A percentile compares a stretch with the other conserved stretches of the same genome.
Conservation (phyloP, 1,140 invertebrate genomes). For the Drosophila nigromelanica region DNA sequence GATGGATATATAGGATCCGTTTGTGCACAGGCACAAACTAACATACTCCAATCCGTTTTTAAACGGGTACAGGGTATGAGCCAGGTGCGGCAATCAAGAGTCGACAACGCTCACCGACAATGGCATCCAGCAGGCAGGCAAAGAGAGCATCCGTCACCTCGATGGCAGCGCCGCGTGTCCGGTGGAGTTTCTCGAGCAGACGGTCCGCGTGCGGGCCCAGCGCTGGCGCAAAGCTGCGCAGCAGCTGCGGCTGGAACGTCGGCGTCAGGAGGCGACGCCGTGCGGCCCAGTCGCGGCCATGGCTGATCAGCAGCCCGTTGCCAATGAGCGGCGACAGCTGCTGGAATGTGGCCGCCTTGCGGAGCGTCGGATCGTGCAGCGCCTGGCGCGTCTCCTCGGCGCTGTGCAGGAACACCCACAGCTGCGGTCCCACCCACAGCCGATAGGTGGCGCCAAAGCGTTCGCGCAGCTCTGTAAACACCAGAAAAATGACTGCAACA, state of each 20-base stretch:
- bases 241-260: slow-evolving; percentile 62
- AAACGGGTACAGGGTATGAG: too few species aligned
- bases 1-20: too few species aligned
- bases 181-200: slow-evolving; percentile 44
- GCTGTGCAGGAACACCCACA: slow-evolving; percentile 76
- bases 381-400: slow-evolving; percentile 72
- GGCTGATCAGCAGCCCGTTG: slow-evolving; percentile 71
- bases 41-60: too few species aligned
- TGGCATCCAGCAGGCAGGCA: slow-evolving; percentile 71
- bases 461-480: slow-evolving; percentile 59
- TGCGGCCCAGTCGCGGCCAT: slow-evolving; percentile 60
- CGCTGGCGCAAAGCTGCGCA: slow-evolving; percentile 47
- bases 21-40: too few species aligned
- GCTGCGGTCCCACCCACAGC: slow-evolving; percentile 69
- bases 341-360: slow-evolving; percentile 64
- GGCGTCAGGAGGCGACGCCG: slow-evolving; percentile 70
- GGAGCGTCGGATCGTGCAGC: slow-evolving; percentile 60
- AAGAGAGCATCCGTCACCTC: slow-evolving; percentile 72
- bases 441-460: slow-evolving; percentile 65
- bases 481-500: slow-evolving; percentile 64
- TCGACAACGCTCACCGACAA: slow-evolving; percentile 55
- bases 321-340: slow-evolving; percentile 69
- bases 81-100: too few species aligned
- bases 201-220: slow-evolving; percentile 54
- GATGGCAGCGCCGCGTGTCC: slow-evolving; percentile 15